Conservation (phyloP, 2,113 vertebrate species). For the Murina feae region DNA sequence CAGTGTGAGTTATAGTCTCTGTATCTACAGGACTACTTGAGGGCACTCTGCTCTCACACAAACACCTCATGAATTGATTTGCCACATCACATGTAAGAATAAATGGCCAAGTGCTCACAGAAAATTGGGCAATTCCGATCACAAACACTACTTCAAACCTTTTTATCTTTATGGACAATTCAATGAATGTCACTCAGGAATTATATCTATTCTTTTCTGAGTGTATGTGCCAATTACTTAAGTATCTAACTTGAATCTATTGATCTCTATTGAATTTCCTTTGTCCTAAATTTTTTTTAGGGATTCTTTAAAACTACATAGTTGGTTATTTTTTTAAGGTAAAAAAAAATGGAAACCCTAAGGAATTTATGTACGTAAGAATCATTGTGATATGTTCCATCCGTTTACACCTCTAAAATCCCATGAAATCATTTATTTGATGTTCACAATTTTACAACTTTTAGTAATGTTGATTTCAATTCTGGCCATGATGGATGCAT, state of each 20-base stretch:
- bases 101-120: slow-evolving; percentile 32
- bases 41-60: not conserved
- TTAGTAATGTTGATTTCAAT: not conserved
- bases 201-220: slow-evolving; percentile 40
- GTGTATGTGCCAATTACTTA: slow-evolving; percentile 43
- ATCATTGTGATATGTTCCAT: not conserved
- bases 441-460: not conserved
- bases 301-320: slow-evolving; percentile 3
- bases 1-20: slow-evolving; percentile 16
- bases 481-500: not conserved
- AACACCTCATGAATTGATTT: slow-evolving; percentile 39
- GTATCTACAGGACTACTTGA: not conserved
- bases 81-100: slow-evolving; percentile 24
- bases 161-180: slow-evolving; percentile 37
- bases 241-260: slow-evolving; percentile 51
- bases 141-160: not conserved
- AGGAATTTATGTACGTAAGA: not conserved
- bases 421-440: not conserved
- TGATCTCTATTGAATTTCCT: slow-evolving; percentile 56
- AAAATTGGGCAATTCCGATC: slow-evolving; percentile 51
- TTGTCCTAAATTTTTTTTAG: slow-evolving; percentile 46
- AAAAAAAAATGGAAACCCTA: not conserved
- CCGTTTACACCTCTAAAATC: not conserved
- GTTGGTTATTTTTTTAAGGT: not conserved
- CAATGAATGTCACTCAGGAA: slow-evolving; percentile 16